Percentiles rank a stretch among this genome's conserved stretches.
phyloP scores from a whole-genome alignment of 1,140 invertebrate genomes.

The Antheraea pernyi region DNA sequence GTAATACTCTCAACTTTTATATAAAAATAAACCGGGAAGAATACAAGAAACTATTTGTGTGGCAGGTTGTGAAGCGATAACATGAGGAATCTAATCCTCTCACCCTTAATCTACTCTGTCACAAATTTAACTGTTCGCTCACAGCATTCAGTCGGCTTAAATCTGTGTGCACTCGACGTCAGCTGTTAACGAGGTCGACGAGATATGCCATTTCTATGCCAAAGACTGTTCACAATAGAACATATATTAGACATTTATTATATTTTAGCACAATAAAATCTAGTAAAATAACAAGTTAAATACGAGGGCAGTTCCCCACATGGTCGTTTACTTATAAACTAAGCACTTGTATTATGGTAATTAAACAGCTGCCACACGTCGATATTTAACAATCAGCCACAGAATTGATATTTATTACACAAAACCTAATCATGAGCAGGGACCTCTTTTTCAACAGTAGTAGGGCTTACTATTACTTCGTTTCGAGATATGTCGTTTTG shows the following conservation, averaged over 20 bases:
- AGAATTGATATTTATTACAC: too few relatives aligned
- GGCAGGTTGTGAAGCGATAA: slow-evolving; percentile 46
- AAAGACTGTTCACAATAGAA: background rate
- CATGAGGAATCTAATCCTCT: slow-evolving; percentile 36
- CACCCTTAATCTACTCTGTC: slow-evolving; percentile 32
- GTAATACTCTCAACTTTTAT: background rate
- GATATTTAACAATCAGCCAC: too few relatives aligned
- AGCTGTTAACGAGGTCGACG: background rate
- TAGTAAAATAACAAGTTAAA: too few relatives aligned
- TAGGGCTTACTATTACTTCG: too few relatives aligned
- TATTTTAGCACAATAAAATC: background rate
- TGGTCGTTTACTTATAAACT: too few relatives aligned
- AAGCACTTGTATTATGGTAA: too few relatives aligned
- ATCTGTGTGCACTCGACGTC: background rate
- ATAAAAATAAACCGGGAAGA: background rate
- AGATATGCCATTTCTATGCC: background rate
- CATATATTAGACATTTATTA: background rate
- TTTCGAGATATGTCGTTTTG: too few relatives aligned
- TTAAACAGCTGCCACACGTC: too few relatives aligned
- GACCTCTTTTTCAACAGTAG: too few relatives aligned
- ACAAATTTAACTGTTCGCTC: slow-evolving; percentile 22
- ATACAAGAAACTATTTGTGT: slow-evolving; percentile 13
- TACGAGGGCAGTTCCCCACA: too few relatives aligned
- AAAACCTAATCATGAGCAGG: too few relatives aligned
- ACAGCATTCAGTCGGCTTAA: slow-evolving; percentile 5